Base-by-base conservation (phyloP, 1,140 invertebrate species). In the Lepidurus apus region DNA sequence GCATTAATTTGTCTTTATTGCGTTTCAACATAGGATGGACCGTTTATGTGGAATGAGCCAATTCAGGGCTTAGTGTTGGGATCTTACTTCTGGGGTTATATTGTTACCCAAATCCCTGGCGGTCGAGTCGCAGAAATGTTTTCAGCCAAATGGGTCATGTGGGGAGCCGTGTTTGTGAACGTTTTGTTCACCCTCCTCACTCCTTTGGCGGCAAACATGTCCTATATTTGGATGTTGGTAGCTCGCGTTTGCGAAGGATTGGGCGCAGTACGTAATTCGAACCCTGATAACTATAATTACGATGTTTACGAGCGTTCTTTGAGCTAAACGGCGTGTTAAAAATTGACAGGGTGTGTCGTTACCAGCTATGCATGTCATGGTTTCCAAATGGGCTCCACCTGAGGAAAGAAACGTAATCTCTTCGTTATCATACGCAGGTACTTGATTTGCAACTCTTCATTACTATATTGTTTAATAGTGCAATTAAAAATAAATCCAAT, bases 31-130 rank as follows among this genome's bases (percentile, higher is more conserved):
- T 42, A 79, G 79, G 79, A 79, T 73, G 79, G 79, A n/a, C 79
- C 79, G 44, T 92, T 90, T 79, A 79, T 84, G 6, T 93, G 92
- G 93, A 88, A 89, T 81, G 90, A 90, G 76, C 86, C 88, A 65
- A 85, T 90, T 65, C 91, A 93, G 85, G 89, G 89, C 44, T 79
- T 90, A n/a, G 87, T 91, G 2, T 83, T 94, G 26, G 91, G 91
- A 0, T 88, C 90, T 0, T 93, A 91, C 82, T 93, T 91, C 82
- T 92, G 91, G 90, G 84, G 91, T 1, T 91, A 93, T 80, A 91
- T 92, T 88, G 10, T 89, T 0, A 87, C 89, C 0, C 92, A 94
- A 85, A 84, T 95, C 8, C 92, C 93, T 0, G 93, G 92, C 5
- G 92, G 92, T 8, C 83, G 92, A 43, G 80, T 93, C 17, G 91